Evolutionary conservation across 2,888 invertebrate species (phyloP), one percentile per base, ranked within the genome.

Genomic region (Platycnemis pennipes): DNA sequence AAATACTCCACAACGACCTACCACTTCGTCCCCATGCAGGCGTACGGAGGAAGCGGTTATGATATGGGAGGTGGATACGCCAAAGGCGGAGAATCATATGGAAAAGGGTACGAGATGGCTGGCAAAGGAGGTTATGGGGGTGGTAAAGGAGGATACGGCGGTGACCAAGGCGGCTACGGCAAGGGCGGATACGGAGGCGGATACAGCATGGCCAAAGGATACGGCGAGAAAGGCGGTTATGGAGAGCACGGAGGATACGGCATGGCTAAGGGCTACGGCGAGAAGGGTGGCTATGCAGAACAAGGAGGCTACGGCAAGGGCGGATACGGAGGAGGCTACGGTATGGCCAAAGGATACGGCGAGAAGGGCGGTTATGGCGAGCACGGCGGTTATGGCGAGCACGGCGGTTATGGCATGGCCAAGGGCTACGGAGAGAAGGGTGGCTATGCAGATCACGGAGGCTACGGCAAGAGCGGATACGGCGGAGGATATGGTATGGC

Each of bases 1-100:
- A 91, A 91, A n/a, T 91, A 91, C 91, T 16, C 91, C 56, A 91
- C 91, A 3, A 91, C 91, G 8, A 91, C 91, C 13, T 91, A 91
- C 91, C 91, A 91, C 91, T 91, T 91, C 91, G 91, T 91, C 22
- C 91, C 91, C 22, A 44, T 91, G 87, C 87, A 44, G 16, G 3
- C 46, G n/a, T 87, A 87, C n/a, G 87, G 46, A 8, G 46, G n/a
- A 3, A 8, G n/a, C 87, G 45, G 26, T 16, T 37, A 77, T 37
- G 77, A 77, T 13, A 77, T 31, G 77, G 31, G 31, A n/a, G 13
- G n/a, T 31, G 31, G 77, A 77, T n/a, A 77, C 13, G 77, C 26
- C 77, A 77, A n/a, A 77, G 77, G 37, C 22, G 26, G 77, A 11
- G 77, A 16, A 16, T 31, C 77, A 11, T 77, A 77, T 7, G n/a